Base-by-base conservation (phyloP, 2,797 vertebrate genomes). In the Clangula hyemalis region DNA sequence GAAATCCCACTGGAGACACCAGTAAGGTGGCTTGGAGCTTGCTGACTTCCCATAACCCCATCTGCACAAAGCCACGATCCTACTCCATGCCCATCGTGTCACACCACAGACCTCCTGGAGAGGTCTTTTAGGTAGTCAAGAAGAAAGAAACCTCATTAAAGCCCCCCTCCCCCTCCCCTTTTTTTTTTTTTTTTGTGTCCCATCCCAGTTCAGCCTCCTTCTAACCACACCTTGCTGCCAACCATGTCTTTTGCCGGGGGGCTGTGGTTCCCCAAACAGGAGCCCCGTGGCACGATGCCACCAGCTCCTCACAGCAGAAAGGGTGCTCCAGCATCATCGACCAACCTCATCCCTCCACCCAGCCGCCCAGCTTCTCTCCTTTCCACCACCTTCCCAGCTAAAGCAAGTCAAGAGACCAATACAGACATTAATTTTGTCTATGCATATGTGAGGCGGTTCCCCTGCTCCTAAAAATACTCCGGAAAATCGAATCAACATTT, bases 401-500 rank as follows among this genome's bases (percentile, higher is more conserved):
- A 73, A 68, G 51, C 66, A 72, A 94, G 71, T n/a, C 25, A 47
- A 74, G 39, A 51, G 85, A 71, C 39, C 4, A 5, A 24, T 32
- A 43, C 5, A 74, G 53, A 78, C 14, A 30, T 76, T 89, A 3
- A 69, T 87, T 91, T 91, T 66, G 4, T 41, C 84, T 72, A 8
- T 70, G 81, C 45, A 43, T 45, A 21, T 22, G 57, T 22, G 60
- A 90, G 60, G 56, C 79, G 60, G 77, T 57, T 88, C 18, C 57
- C 13, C 65, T 54, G 75, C 36, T 85, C 74, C 83, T 96, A 93
- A 91, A 96, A 95, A 91, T 93, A 94, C 30, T 32, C 57, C 58
- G 70, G 92, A 85, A 96, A 96, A 96, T 62, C 18, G 32, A 93
- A 96, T 94, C 91, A 95, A 91, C 91, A 62, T 87, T 72, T 90